phyloP scores from a whole-genome alignment of 2,888 invertebrate genomes.

The Eupithecia subfuscata region DNA sequence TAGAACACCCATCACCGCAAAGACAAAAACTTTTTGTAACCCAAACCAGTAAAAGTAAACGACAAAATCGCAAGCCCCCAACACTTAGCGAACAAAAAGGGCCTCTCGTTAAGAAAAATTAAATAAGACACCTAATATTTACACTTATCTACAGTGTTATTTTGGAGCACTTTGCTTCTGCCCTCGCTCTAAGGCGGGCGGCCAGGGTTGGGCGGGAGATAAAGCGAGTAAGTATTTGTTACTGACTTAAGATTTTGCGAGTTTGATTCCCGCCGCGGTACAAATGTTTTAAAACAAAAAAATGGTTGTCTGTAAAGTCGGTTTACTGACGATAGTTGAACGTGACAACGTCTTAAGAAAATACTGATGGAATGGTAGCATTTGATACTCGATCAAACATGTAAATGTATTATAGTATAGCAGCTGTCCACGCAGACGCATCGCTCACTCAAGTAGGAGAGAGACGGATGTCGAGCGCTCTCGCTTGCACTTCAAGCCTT shows the following conservation, averaged over 20 bases:
- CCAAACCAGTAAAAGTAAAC: conserved; percentile 13
- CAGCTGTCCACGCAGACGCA: no score
- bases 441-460: no score
- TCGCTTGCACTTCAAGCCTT: no score
- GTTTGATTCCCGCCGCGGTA: neutral
- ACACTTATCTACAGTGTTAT: conserved; percentile 64
- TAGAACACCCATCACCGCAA: neutral
- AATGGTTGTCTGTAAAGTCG: no score
- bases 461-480: no score
- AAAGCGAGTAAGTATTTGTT: conserved; percentile 36
- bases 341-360: no score
- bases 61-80: conserved; percentile 14
- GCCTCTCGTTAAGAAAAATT: conserved; percentile 57
- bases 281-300: neutral
- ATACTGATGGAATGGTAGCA: no score
- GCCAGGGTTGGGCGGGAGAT: conserved; percentile 40
- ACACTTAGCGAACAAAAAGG: conserved; percentile 34
- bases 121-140: conserved; percentile 69
- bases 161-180: conserved; percentile 68
- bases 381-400: no score
- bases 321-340: no score
- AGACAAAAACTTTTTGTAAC: neutral
- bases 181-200: conserved; percentile 50
- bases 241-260: neutral
- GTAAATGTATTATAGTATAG: no score